Percentiles rank a stretch among this genome's conserved stretches.
phyloP scores from a whole-genome alignment of 2,888 invertebrate species.

The Drosophila bunnanda region DNA sequence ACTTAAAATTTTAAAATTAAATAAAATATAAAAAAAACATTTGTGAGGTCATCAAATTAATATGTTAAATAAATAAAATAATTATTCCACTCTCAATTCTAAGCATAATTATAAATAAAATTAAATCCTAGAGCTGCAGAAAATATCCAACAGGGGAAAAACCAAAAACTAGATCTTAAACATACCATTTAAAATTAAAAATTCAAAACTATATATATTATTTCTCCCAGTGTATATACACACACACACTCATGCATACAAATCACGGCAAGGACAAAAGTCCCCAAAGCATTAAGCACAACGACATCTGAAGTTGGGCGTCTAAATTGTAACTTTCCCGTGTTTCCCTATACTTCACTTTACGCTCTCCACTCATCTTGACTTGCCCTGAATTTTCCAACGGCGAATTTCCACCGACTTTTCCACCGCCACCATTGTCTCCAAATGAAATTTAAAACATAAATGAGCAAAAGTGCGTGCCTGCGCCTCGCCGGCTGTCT shows the following conservation, averaged over 20 bases:
- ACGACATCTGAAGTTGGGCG: conserved; percentile 53
- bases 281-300: conserved; percentile 55
- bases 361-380: conserved; percentile 37
- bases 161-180: neutral
- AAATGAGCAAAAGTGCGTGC: conserved; percentile 78
- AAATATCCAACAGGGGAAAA: too few relatives aligned
- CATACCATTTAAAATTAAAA: neutral
- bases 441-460: conserved; percentile 76
- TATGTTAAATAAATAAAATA: neutral
- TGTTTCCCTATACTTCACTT: conserved; percentile 52
- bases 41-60: too few relatives aligned
- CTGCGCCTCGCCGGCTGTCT: conserved; percentile 48
- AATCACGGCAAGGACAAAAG: conserved; percentile 62
- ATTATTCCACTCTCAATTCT: too few relatives aligned
- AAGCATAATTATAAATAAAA: too few relatives aligned
- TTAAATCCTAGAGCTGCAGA: too few relatives aligned
- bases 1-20: neutral
- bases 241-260: conserved; percentile 40
- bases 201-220: neutral
- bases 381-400: conserved; percentile 10
- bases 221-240: neutral
- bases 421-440: conserved; percentile 45
- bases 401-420: conserved; percentile 3
- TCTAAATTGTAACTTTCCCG: conserved; percentile 67
- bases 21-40: neutral